Percentiles rank a stretch among this genome's conserved stretches.
Conservation (phyloP, 2,888 invertebrate genomes). For the Tipula lateralis region DNA sequence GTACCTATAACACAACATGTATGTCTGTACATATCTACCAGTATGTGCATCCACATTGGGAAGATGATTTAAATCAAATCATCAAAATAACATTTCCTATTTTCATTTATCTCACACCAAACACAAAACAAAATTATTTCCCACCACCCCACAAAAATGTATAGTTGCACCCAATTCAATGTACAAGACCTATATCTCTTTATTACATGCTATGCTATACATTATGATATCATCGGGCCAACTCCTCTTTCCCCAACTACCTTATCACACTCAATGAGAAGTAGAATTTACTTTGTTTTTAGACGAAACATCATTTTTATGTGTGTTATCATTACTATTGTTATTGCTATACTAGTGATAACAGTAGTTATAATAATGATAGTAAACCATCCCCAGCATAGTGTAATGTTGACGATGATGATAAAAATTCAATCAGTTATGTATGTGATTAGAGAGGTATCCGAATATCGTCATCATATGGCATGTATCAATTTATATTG, state of each 20-base stretch:
- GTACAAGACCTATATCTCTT: background rate
- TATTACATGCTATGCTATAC: background rate
- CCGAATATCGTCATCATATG: background rate
- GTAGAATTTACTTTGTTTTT: background rate
- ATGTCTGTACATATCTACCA: background rate
- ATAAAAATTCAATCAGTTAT: slow-evolving; percentile 9
- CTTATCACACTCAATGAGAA: background rate
- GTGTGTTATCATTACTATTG: slow-evolving; percentile 2
- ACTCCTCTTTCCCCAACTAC: background rate
- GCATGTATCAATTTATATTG: background rate
- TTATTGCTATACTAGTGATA: background rate
- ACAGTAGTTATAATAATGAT: background rate
- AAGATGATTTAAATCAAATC: slow-evolving; percentile 6
- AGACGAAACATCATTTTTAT: background rate
- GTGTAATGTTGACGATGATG: background rate
- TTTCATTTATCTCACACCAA: background rate
- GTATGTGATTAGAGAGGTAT: background rate
- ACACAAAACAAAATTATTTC: background rate
- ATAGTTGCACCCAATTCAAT: background rate
- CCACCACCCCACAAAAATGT: background rate
- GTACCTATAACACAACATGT: background rate
- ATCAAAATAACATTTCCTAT: slow-evolving; percentile 24
- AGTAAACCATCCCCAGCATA: background rate
- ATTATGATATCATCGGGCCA: background rate
- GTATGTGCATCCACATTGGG: background rate